Base-by-base conservation (phyloP, 1,140 invertebrate species). In the Frieseomelitta varia region DNA sequence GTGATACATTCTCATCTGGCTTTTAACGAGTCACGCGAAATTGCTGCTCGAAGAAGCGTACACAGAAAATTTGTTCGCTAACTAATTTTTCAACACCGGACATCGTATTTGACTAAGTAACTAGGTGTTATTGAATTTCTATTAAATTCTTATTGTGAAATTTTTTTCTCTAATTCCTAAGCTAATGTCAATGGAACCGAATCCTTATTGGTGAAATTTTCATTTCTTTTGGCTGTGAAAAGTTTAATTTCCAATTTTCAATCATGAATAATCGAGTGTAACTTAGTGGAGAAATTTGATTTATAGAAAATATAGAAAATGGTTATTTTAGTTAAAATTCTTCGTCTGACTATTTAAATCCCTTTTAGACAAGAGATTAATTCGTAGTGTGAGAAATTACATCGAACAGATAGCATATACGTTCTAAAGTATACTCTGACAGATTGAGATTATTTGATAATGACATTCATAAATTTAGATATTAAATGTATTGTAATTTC, bases 11-110 rank as follows among this genome's bases (percentile, higher is more conserved):
- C 81, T 51, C 85, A n/a, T 53, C 55, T 17, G 51, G 27, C 81
- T 61, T 87, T 87, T 84, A 74, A 78, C 84, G 73, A 84, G 81
- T 80, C 87, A 88, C 87, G 87, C 81, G 73, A 88, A 69, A 39
- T 39, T 19, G 17, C 68, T 6, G 4, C n/a, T 56, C 30, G 53
- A 84, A 87, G 71, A 84, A 79, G 11, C 56, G 17, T 61, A 79
- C 71, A 86, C 83, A 75, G 63, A 39, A 68, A 71, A 87, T 82
- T 86, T 69, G 68, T 71, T 69, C 47, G 8, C 51, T 75, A 71
- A 17, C 80, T n/a, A 79, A 83, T 24, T 71, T 67, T 69, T 83
- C 71, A 83, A 79, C 30, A n/a, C 53, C 39, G n/a, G 61, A 19
- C 67, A 53, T 47, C 24, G 10, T 68, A 81, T 67, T 39, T 73